A percentile compares a stretch with the other conserved stretches of the same genome.
Evolutionary conservation across 2,113 vertebrate species (phyloP).

Genomic region (Chionis minor): DNA sequence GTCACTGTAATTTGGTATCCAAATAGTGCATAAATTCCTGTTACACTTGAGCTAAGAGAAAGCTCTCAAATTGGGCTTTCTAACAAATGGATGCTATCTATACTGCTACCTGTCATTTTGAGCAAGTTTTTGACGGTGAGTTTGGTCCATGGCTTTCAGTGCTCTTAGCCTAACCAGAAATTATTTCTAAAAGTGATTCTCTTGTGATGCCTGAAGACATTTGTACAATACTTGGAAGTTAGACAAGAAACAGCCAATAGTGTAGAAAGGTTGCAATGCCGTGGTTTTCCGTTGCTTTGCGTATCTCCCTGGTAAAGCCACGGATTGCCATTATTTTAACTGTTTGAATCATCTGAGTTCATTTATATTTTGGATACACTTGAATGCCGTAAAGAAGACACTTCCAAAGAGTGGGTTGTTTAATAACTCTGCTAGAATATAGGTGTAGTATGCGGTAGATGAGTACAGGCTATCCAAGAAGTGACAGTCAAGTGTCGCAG

Average conservation of each 20-base stretch:
- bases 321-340: not conserved
- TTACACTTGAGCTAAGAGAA: not conserved
- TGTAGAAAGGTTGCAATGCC: not conserved
- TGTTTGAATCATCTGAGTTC: not conserved
- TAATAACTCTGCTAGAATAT: not conserved
- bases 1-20: not conserved
- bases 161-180: not conserved
- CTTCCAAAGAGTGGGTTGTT: not conserved
- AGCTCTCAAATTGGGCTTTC: not conserved
- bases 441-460: not conserved
- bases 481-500: not conserved
- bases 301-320: not conserved
- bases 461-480: not conserved
- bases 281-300: not conserved
- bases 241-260: not conserved
- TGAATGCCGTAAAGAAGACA: not conserved
- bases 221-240: not conserved
- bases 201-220: not conserved
- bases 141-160: not conserved
- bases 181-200: not conserved
- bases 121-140: not conserved
- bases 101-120: not conserved
- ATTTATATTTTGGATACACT: not conserved
- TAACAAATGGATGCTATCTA: accelerated
- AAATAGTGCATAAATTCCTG: not conserved